These are phyloP conservation scores for Peromyscus leucopus DNA, from an alignment of 2,113 vertebrate species.

Conservation along the genomic window DNA sequence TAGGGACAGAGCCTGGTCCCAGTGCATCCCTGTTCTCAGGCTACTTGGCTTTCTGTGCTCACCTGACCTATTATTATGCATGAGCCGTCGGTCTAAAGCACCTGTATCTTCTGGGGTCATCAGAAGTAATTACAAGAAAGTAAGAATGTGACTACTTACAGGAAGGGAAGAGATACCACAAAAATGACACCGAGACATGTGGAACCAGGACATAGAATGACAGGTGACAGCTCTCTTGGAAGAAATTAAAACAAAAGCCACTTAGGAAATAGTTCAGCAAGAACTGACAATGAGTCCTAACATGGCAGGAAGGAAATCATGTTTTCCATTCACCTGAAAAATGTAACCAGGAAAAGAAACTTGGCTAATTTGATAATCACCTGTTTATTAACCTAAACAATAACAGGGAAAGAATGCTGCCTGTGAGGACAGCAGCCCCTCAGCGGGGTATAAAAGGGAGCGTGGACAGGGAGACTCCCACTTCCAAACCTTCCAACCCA, in stretches of 20 bases:
- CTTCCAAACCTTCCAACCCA: background rate
- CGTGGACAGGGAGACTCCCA: background rate
- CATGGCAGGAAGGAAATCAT: background rate
- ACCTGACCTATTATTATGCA: background rate
- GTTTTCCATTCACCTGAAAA: background rate
- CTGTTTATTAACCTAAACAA: background rate
- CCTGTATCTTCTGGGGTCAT: background rate
- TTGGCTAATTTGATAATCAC: constrained; percentile 21
- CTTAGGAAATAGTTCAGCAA: background rate
- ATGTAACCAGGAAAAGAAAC: background rate
- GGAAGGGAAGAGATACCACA: no score
- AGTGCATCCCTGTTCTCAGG: background rate
- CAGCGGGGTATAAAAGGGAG: constrained; percentile 45
- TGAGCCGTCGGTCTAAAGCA: background rate
- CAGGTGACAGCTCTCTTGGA: background rate
- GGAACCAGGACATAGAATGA: background rate
- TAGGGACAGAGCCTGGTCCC: background rate
- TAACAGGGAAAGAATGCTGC: background rate
- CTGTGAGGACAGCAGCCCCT: background rate
- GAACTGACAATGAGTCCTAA: background rate
- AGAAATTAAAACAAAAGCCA: background rate
- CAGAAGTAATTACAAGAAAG: background rate
- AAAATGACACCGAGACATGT: background rate
- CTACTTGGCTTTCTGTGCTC: background rate
- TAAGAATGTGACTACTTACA: background rate